Evolutionary conservation across 2,888 invertebrate species (phyloP).

Genomic region (Torymus aiolomorphi): DNA sequence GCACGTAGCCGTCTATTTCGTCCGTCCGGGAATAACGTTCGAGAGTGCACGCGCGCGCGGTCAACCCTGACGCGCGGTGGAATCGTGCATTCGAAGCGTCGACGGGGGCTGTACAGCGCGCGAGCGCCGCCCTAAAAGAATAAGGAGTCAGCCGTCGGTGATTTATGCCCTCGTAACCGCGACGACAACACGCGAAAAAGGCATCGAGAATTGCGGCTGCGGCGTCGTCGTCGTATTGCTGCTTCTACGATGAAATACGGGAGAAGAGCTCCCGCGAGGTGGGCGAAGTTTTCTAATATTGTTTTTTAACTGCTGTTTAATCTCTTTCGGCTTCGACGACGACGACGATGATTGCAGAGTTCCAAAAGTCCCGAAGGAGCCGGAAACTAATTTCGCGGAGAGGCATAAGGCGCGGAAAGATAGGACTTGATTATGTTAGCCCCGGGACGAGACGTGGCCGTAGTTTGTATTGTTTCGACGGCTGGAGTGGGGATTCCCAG

Average conservation of each 20-base stretch:
- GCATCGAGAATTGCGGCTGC: conserved; percentile 40
- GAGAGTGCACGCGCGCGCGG: not conserved
- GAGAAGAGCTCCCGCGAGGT: not conserved
- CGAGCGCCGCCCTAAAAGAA: conserved; percentile 38
- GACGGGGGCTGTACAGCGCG: not conserved
- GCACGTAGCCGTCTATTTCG: conserved; percentile 55
- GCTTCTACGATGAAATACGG: too few relatives aligned
- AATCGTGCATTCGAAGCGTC: conserved; percentile 35
- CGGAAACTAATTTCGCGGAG: too few relatives aligned
- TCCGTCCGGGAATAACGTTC: conserved; percentile 37
- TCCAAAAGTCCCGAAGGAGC: too few relatives aligned
- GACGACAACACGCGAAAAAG: conserved; percentile 40
- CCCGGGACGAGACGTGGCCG: too few relatives aligned
- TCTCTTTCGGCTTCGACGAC: too few relatives aligned
- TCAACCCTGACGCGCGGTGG: conserved; percentile 42
- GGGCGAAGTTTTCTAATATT: not conserved
- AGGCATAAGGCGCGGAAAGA: too few relatives aligned
- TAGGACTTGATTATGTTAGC: too few relatives aligned
- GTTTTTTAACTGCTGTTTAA: too few relatives aligned
- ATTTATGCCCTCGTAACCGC: conserved; percentile 38
- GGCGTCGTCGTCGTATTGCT: not conserved
- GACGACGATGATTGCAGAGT: too few relatives aligned
- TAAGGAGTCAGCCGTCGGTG: conserved; percentile 36
- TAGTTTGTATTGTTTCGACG: too few relatives aligned
- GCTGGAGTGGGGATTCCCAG: too few relatives aligned